Evolutionary conservation across 2,797 vertebrate species (phyloP).

Genomic region (Xenops minutus): DNA sequence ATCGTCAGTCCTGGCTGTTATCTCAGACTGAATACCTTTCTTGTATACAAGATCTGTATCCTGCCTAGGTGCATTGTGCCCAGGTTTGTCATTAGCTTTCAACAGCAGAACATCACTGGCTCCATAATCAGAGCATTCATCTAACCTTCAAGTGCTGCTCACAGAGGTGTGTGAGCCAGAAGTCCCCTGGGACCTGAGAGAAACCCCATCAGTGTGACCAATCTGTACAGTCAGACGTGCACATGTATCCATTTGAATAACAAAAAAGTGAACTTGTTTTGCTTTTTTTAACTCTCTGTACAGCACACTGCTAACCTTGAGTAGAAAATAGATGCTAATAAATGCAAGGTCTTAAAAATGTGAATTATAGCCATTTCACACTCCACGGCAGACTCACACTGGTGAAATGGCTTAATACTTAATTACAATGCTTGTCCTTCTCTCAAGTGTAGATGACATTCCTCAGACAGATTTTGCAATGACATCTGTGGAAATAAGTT

Average conservation of each 20-base stretch:
- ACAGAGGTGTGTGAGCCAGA: slow-evolving; percentile 3
- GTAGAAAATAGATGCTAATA: slow-evolving; percentile 74
- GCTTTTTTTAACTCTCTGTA: slow-evolving; percentile 15
- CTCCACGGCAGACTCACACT: slow-evolving; percentile 56
- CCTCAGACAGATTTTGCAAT: slow-evolving; percentile 64
- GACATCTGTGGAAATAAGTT: slow-evolving; percentile 71
- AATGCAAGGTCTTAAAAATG: slow-evolving; percentile 73
- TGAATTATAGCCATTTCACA: slow-evolving; percentile 76
- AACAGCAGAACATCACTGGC: not conserved
- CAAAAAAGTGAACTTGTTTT: slow-evolving; percentile 2
- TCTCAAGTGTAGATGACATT: slow-evolving; percentile 68
- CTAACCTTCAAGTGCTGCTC: slow-evolving; percentile 9
- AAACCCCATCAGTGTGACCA: not conserved
- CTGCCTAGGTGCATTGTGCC: not conserved
- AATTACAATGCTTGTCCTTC: slow-evolving; percentile 73
- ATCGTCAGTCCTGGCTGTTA: not conserved
- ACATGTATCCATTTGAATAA: not conserved
- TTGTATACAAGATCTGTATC: not conserved
- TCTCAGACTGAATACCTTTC: not conserved
- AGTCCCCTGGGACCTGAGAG: slow-evolving; percentile 16
- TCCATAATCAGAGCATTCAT: slow-evolving; percentile 8
- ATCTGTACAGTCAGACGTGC: not conserved
- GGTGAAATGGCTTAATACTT: slow-evolving; percentile 72
- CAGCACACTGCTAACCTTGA: slow-evolving; percentile 59
- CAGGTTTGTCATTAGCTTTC: slow-evolving; percentile 15